Base-by-base conservation (phyloP, 2,797 vertebrate species). In the Darevskia mixta region DNA sequence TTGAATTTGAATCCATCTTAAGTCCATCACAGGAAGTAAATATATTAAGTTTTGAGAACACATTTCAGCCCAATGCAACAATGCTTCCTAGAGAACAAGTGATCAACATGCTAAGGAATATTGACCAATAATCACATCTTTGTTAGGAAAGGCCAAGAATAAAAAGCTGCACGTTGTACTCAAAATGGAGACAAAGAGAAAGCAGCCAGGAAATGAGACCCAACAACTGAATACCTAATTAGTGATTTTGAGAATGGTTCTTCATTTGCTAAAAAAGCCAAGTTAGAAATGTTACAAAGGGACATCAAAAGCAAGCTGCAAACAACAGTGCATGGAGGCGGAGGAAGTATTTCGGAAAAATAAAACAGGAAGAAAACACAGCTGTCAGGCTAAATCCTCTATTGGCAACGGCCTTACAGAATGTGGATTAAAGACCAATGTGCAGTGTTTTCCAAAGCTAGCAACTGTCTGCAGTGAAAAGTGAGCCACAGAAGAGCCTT, bases 331-430 rank as follows among this genome's bases (percentile, higher is more conserved):
- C 32, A 82, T 0, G 5, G 25, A 89, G 85, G 71, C 88, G 82
- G 61, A 79, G 80, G 9, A 9, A 72, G 17, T 5, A 55, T 29
- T 73, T 8, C 61, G 10, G 5, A 20, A 55, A 15, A 87, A 89
- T 92, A 87, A 89, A 85, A 29, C 85, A 88, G 61, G 64, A 88
- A 79, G 88, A 89, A 80, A 17, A 86, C 90, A 55, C 49, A 90
- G 73, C 89, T 92, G 87, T 81, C 73, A 69, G 80, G 88, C 32
- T 87, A 82, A 88, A 89, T 87, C 88, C 67, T 87, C 0, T 0
- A 64, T 35, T 87, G 55, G 90, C 72, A 89, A 82, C 93, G 90
- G 79, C 4, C 43, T 80, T 76, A 93, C 35, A 89, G 93, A 90
- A 86, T 27, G 49, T 84, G 79, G 92, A 91, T 85, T 86, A 87